phyloP scores from a whole-genome alignment of 2,797 vertebrate species.

The Pseudomugil tenellus region DNA sequence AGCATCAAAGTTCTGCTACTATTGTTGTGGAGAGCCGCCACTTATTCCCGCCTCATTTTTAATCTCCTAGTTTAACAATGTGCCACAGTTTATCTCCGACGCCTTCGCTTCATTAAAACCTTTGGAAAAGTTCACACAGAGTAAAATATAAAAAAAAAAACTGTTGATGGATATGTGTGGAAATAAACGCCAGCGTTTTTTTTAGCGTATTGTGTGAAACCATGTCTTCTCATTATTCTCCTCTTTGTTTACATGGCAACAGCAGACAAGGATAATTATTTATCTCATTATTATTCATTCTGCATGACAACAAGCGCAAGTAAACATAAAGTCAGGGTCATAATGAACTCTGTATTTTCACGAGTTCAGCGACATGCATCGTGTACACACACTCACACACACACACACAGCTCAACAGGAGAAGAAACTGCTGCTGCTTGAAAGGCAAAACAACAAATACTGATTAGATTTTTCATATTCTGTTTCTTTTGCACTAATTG shows the following conservation, averaged over 20 bases:
- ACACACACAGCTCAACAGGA: not conserved
- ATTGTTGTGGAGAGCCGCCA: too few species aligned
- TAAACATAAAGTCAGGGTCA: not conserved
- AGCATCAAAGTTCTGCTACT: too few species aligned
- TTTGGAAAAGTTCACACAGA: not conserved
- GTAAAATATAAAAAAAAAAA: not conserved
- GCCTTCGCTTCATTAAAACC: too few species aligned
- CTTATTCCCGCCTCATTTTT: too few species aligned
- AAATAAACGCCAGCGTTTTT: not conserved
- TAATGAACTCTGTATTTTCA: not conserved
- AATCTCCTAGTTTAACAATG: too few species aligned
- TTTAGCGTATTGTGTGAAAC: not conserved
- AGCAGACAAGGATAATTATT: not conserved
- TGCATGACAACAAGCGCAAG: not conserved
- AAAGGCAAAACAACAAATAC: slow-evolving; percentile 3
- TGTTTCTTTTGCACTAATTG: not conserved
- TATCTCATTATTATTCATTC: not conserved
- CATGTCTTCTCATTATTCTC: not conserved
- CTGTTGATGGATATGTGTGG: not conserved
- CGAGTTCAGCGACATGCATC: not conserved
- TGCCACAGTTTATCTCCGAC: too few species aligned
- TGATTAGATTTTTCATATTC: not conserved
- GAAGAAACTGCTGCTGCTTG: not conserved
- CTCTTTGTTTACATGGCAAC: not conserved
- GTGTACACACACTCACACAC: too few species aligned